Evolutionary conservation across 2,797 vertebrate genomes (phyloP), one percentile per base, ranked within the genome.

Genomic region (Chanos chanos): DNA sequence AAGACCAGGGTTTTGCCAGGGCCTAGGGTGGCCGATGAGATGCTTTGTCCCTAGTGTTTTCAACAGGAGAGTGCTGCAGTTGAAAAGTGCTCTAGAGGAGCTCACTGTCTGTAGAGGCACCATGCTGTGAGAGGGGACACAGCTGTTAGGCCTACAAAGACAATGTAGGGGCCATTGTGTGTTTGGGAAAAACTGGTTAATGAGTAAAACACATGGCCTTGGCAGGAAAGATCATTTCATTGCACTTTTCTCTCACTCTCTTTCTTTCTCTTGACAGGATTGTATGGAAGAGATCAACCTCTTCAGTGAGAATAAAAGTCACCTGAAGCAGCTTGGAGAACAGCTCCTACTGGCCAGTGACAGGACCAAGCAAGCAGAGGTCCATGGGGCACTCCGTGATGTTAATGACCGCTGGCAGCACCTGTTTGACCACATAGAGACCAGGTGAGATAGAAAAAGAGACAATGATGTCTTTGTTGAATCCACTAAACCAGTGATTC

Each of bases 281-380:
- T 98, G 92, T 81, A 93, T 95, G 92, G 94, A 96, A 81, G 97
- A 98, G 82, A 96, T 99, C 68, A 93, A 93, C 77, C 60, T 93
- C 70, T 95, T 96, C 79, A 93, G 91, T 53, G 92, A 96, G 81
- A 95, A 93, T 73, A 96, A 97, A 79, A 86, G 86, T 63, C 92
- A 91, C 55, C 84, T 99, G 76, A 93, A 93, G 75, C 90, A 92
- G 72, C 89, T 98, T 82, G 95, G 94, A 0, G 92, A 96, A 62
- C 91, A 93, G 81, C 76, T 99, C 58, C 89, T 94, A 55, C 75
- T 85, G 21, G 90, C 92, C 74, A 94, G 94, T 30, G 91, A 86
- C 59, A 81, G 87, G 70, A 81, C 86, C 25, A 85, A 89, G 78
- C 87, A 90, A 33, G 77, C 85, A 0, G 92, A 94, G 83, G 89